Evolutionary conservation across 2,888 invertebrate species (phyloP).

Genomic region (Ceratothoa steindachneri): DNA sequence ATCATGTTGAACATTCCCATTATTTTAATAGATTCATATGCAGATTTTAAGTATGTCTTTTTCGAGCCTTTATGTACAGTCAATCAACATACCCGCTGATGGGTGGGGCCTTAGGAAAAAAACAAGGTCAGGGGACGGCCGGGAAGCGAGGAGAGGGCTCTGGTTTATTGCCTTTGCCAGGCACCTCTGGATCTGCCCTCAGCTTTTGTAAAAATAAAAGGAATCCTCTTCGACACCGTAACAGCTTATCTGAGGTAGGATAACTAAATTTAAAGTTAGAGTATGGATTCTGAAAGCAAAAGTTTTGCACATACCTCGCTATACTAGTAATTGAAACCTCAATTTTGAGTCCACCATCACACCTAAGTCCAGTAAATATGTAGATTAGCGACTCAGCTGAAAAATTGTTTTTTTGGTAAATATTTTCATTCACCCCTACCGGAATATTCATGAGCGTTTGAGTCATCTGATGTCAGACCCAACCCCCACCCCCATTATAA

Average conservation of each 20-base stretch:
- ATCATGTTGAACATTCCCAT: neutral
- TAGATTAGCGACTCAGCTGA: too few relatives aligned
- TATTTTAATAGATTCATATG: neutral
- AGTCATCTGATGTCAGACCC: too few relatives aligned
- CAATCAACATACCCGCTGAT: neutral
- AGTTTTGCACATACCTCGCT: too few relatives aligned
- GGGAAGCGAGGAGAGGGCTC: neutral
- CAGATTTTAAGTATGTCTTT: neutral
- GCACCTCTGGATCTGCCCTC: neutral
- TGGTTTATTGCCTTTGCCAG: slow-evolving; percentile 2
- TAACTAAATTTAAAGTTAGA: too few relatives aligned
- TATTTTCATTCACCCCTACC: too few relatives aligned
- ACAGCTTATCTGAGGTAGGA: slow-evolving; percentile 3
- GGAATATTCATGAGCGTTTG: too few relatives aligned
- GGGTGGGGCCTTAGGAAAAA: slow-evolving; percentile 7
- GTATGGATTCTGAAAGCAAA: too few relatives aligned
- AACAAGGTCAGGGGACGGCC: neutral
- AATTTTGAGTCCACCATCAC: too few relatives aligned
- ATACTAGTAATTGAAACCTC: too few relatives aligned
- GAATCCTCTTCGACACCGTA: neutral
- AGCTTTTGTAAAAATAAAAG: neutral
- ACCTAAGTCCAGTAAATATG: too few relatives aligned
- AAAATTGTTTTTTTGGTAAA: too few relatives aligned
- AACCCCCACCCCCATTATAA: too few relatives aligned
- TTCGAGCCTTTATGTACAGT: neutral